A percentile compares a stretch with the other conserved stretches of the same genome.
Evolutionary conservation across 2,888 invertebrate genomes (phyloP).

Genomic region (Plutella xylostella): DNA sequence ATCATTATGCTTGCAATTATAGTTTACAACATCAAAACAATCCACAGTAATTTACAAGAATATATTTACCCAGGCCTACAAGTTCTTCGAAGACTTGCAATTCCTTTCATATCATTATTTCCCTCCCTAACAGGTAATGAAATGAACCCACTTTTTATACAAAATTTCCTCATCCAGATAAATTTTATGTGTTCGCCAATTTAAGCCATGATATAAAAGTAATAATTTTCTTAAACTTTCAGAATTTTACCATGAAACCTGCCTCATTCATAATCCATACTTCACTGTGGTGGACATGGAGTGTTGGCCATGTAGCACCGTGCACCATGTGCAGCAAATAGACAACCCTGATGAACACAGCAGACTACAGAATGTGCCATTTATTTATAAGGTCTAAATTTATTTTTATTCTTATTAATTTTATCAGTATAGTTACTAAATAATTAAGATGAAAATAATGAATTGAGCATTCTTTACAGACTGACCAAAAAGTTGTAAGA

Average conservation of each 20-base stretch:
- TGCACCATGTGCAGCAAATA: conserved; percentile 76
- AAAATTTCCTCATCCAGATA: not conserved
- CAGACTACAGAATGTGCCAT: conserved; percentile 53
- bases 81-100: conserved; percentile 76
- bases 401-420: not conserved
- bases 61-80: conserved; percentile 86
- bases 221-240: conserved; percentile 27
- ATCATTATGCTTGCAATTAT: conserved; percentile 31
- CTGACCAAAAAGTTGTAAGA: conserved; percentile 66
- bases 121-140: conserved; percentile 77
- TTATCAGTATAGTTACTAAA: conserved; percentile 2
- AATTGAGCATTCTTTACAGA: conserved; percentile 44
- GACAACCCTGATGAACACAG: conserved; percentile 57
- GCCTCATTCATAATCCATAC: conserved; percentile 85
- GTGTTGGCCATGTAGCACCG: conserved; percentile 84
- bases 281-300: conserved; percentile 86
- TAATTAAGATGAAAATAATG: conserved; percentile 9
- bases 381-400: conserved; percentile 69
- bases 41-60: conserved; percentile 80
- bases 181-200: not conserved
- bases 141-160: conserved; percentile 6
- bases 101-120: conserved; percentile 81
- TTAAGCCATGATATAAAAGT: not conserved
- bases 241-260: conserved; percentile 88
- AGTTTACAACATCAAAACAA: conserved; percentile 68